Evolutionary conservation across 1,140 invertebrate genomes (phyloP), one percentile per base, ranked within the genome.

Genomic region (Amphibalanus amphitrite): DNA sequence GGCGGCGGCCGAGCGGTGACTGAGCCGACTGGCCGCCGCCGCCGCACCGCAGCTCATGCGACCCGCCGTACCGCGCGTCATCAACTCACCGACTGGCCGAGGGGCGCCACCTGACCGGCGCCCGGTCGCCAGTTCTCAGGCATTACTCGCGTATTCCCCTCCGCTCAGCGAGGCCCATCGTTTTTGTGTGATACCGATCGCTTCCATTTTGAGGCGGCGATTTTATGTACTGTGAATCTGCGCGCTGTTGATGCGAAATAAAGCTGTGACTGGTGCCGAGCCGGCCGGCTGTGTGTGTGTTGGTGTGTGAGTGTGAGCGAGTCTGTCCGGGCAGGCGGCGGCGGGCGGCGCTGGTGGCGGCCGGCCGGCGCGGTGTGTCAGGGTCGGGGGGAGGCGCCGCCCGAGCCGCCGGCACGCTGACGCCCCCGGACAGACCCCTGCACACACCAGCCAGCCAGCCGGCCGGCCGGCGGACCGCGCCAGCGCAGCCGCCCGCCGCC

Each of bases 21-120:
- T 69, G 40, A 40, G 23, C 17, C 25, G 69, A 69, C 30, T n/a
- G n/a, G n/a, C n/a, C n/a, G n/a, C 69, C 69, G 40, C 69, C 69
- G n/a, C 59, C 26, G 6, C 69, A 10, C 38, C 69, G 25, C 69
- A 4, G n/a, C 69, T 69, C 59, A 47, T 26, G 8, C 47, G 47
- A 8, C 47, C 6, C 47, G 13, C 20, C 6, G 1, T 23, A n/a
- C n/a, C 47, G 47, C 47, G 47, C 47, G 15, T 38, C 33, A 38
- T 38, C 33, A 4, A 38, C 33, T 38, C 33, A 38, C 33, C 15
- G 33, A 38, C 33, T 4, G 33, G 15, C 33, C 33, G 33, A 38
- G 33, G 15, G 33, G 15, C 33, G 33, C 15, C 33, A 38, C 33
- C 33, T 15, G 33, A 38, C 15, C 15, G 4, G 4, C 33, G 33